Evolutionary conservation across 2,888 invertebrate species (phyloP).

Genomic region (Leptinotarsa peninsularis): DNA sequence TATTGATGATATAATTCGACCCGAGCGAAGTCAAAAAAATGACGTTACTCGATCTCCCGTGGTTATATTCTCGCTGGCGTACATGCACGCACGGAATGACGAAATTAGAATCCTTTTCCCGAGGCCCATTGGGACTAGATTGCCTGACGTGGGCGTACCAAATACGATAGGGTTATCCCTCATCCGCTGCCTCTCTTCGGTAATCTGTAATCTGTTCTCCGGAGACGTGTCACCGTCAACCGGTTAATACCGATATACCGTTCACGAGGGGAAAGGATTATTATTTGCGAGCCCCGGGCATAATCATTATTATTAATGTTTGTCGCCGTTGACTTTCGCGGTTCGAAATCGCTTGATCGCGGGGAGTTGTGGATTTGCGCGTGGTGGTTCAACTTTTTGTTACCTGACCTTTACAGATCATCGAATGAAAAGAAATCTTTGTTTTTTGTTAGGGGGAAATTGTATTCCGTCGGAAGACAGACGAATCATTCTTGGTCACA

Average conservation of each 20-base stretch:
- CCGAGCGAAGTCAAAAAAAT: neutral
- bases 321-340: conserved; percentile 20
- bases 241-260: conserved; percentile 22
- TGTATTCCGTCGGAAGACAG: no score
- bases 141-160: conserved; percentile 34
- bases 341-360: conserved; percentile 20
- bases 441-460: no score
- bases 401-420: no score
- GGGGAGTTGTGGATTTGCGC: no score
- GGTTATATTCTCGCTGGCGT: neutral
- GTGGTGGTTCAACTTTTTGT: no score
- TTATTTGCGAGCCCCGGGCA: conserved; percentile 19
- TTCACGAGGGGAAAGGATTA: conserved; percentile 18
- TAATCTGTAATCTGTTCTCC: conserved; percentile 34
- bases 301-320: conserved; percentile 36
- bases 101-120: conserved; percentile 32
- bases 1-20: conserved; percentile 3
- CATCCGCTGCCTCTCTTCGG: conserved; percentile 29
- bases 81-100: conserved; percentile 23
- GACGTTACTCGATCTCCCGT: conserved; percentile 8
- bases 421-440: no score
- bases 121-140: conserved; percentile 37
- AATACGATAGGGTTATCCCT: conserved; percentile 36
- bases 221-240: conserved; percentile 15
- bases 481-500: no score